These are phyloP conservation scores for Eumacrocentrus americanus DNA, from an alignment of 2,888 invertebrate species.

Conservation along the genomic window DNA sequence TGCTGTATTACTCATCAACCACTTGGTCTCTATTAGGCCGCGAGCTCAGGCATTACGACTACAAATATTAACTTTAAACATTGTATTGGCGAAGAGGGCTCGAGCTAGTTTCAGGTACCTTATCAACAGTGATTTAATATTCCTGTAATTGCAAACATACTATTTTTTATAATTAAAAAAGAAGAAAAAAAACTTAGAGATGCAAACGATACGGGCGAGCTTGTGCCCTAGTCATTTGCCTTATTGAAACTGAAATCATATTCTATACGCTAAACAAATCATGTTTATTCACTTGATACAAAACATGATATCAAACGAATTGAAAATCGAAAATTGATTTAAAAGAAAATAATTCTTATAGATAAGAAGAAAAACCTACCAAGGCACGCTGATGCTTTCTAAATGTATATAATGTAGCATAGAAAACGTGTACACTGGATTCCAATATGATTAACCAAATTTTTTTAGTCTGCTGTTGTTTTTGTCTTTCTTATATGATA, in stretches of 20 bases:
- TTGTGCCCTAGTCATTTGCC: constrained; percentile 51
- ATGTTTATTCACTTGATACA: constrained; percentile 27
- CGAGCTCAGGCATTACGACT: constrained; percentile 30
- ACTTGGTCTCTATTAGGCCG: constrained; percentile 35
- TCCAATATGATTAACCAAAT: constrained; percentile 36
- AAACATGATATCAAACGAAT: constrained; percentile 35
- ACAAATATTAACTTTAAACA: constrained; percentile 22
- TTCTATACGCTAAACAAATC: constrained; percentile 24
- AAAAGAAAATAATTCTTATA: constrained; percentile 26
- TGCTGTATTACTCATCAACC: constrained; percentile 22
- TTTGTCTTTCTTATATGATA: constrained; percentile 25
- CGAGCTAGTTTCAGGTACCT: constrained; percentile 32
- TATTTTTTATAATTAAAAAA: constrained; percentile 55
- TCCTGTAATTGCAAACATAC: constrained; percentile 47
- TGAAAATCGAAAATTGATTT: constrained; percentile 32
- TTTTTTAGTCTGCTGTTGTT: constrained; percentile 25
- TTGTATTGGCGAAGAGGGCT: constrained; percentile 6
- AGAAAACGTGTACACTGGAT: constrained; percentile 42
- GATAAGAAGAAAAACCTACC: constrained; percentile 34
- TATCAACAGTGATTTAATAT: constrained; percentile 34
- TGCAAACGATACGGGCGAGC: constrained; percentile 42
- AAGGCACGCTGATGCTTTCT: constrained; percentile 48
- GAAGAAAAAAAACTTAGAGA: constrained; percentile 35
- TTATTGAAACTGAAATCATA: constrained; percentile 25
- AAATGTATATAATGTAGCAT: constrained; percentile 59